Conservation (phyloP, 2,113 vertebrate genomes). For the Cyprinodon variegatus region DNA sequence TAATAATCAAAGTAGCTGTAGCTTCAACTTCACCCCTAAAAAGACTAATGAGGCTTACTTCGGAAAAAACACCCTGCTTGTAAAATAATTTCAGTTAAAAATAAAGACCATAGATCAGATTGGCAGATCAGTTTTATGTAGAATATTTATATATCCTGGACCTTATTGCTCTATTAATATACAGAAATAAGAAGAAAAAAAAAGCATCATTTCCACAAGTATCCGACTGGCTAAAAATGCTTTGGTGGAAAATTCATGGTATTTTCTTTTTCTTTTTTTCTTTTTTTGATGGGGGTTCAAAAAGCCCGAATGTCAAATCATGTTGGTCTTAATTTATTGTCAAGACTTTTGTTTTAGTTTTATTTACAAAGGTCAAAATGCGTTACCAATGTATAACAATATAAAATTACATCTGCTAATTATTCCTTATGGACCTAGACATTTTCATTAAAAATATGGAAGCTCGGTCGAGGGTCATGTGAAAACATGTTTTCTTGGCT, state of each 20-base stretch:
- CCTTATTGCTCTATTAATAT: too few relatives aligned
- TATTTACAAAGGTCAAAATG: neutral
- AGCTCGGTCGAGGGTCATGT: neutral
- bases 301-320: too few relatives aligned
- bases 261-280: neutral
- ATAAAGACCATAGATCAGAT: too few relatives aligned
- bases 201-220: too few relatives aligned
- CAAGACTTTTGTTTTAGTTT: too few relatives aligned
- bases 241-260: too few relatives aligned
- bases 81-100: neutral
- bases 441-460: neutral
- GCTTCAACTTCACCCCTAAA: neutral
- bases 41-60: neutral
- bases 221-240: too few relatives aligned
- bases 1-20: neutral
- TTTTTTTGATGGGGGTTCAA: too few relatives aligned
- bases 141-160: neutral
- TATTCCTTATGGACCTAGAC: neutral
- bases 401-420: neutral
- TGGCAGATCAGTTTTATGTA: too few relatives aligned
- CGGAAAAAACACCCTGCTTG: neutral
- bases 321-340: too few relatives aligned
- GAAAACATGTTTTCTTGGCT: constrained; percentile 2
- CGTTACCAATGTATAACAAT: neutral
- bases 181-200: too few relatives aligned